Percentiles rank a stretch among this genome's conserved stretches.
These are phyloP conservation scores for Phrynocephalus forsythii DNA, from an alignment of 2,797 vertebrate species.

Conservation along the genomic window DNA sequence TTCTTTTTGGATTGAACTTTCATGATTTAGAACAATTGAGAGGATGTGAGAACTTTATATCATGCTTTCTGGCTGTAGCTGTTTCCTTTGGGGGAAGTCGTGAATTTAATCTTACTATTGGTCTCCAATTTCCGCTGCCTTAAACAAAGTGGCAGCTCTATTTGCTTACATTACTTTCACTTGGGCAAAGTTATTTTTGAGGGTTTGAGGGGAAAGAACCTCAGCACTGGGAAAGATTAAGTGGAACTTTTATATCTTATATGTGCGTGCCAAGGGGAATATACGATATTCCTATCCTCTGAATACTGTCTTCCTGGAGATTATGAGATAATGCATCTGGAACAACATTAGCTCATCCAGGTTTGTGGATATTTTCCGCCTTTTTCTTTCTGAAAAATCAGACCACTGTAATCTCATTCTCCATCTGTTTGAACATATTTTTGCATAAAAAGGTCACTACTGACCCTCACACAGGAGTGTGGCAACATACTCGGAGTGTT, in stretches of 20 bases:
- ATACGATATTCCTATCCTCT: conserved; percentile 60
- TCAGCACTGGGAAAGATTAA: conserved; percentile 54
- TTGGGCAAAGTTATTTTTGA: conserved; percentile 31
- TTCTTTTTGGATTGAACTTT: not conserved
- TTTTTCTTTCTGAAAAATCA: conserved; percentile 66
- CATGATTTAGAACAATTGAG: not conserved
- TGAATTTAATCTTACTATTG: conserved; percentile 4
- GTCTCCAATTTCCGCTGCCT: conserved; percentile 20
- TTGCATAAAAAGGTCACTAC: conserved; percentile 63
- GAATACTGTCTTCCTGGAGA: conserved; percentile 73
- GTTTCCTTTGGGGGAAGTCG: conserved; percentile 18
- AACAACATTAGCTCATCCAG: conserved; percentile 79
- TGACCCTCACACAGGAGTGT: conserved; percentile 57
- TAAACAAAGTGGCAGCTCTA: conserved; percentile 35
- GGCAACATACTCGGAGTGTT: conserved; percentile 70
- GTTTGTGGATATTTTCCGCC: conserved; percentile 69
- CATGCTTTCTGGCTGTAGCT: not conserved
- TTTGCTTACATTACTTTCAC: conserved; percentile 50
- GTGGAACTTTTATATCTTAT: conserved; percentile 52
- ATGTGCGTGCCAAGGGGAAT: conserved; percentile 55
- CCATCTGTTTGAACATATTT: conserved; percentile 70
- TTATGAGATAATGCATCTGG: conserved; percentile 79
- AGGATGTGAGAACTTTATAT: not conserved
- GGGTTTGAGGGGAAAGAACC: not conserved
- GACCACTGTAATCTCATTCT: conserved; percentile 73